Conservation (phyloP, 2,888 invertebrate species). For the Epiblema foenella region DNA sequence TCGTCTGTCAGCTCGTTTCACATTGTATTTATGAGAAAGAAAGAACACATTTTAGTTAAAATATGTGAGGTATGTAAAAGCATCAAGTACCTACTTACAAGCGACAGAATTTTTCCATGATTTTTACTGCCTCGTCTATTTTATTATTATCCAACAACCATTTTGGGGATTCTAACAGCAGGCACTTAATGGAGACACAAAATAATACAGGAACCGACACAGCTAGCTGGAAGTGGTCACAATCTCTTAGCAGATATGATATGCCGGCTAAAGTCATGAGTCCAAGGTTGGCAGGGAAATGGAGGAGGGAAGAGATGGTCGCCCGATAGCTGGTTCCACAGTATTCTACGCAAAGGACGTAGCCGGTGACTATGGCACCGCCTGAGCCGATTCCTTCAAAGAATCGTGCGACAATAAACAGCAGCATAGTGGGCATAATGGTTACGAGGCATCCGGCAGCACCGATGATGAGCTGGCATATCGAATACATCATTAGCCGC, state of each 20-base stretch:
- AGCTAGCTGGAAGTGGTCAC: slow-evolving; percentile 64
- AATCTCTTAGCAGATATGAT: slow-evolving; percentile 67
- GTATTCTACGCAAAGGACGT: slow-evolving; percentile 68
- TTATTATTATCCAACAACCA: slow-evolving; percentile 70
- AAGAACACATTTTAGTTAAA: no score
- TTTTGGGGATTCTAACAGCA: slow-evolving; percentile 69
- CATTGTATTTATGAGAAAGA: no score
- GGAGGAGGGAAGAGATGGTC: slow-evolving; percentile 64
- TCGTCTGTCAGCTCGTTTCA: no score
- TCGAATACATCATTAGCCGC: slow-evolving; percentile 58
- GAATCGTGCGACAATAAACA: slow-evolving; percentile 63
- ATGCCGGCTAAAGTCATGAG: slow-evolving; percentile 65
- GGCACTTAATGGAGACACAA: slow-evolving; percentile 54
- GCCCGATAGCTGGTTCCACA: slow-evolving; percentile 65
- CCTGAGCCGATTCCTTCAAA: slow-evolving; percentile 70
- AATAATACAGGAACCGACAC: slow-evolving; percentile 67
- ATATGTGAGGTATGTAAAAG: not conserved
- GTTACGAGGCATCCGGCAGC: slow-evolving; percentile 61
- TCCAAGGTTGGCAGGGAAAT: slow-evolving; percentile 67
- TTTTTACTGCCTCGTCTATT: slow-evolving; percentile 56
- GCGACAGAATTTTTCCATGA: slow-evolving; percentile 63
- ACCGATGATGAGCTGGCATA: slow-evolving; percentile 56
- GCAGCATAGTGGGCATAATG: slow-evolving; percentile 58
- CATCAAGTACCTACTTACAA: slow-evolving; percentile 61
- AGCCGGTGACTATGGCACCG: slow-evolving; percentile 68